Percentiles rank a stretch among this genome's conserved stretches.
Evolutionary conservation across 2,888 invertebrate species (phyloP).

Genomic region (Acrobasis consociella): DNA sequence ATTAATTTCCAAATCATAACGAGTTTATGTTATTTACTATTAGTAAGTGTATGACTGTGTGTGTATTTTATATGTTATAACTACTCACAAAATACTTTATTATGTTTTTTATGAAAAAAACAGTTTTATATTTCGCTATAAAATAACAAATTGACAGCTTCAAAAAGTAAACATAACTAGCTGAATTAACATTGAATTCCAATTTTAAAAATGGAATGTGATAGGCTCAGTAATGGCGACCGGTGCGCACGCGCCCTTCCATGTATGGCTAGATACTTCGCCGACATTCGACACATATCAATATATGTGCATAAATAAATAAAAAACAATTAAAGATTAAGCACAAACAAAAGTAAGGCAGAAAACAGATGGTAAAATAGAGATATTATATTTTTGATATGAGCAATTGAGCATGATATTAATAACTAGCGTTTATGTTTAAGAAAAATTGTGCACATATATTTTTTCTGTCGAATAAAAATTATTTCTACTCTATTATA

Average conservation of each 20-base stretch:
- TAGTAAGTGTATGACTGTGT: too few relatives aligned
- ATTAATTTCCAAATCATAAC: too few relatives aligned
- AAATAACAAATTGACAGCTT: slow-evolving; percentile 39
- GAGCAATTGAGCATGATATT: too few relatives aligned
- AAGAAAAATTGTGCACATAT: too few relatives aligned
- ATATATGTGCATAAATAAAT: slow-evolving; percentile 36
- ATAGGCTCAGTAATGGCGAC: slow-evolving; percentile 52
- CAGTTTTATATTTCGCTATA: neutral
- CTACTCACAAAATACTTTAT: too few relatives aligned
- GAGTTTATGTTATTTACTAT: too few relatives aligned
- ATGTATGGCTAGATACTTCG: slow-evolving; percentile 48
- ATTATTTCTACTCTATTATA: too few relatives aligned
- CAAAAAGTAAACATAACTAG: slow-evolving; percentile 40
- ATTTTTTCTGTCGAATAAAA: too few relatives aligned
- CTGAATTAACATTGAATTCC: slow-evolving; percentile 66
- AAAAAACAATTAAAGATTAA: slow-evolving; percentile 15
- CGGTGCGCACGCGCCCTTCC: slow-evolving; percentile 53
- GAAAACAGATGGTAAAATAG: neutral
- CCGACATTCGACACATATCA: slow-evolving; percentile 66
- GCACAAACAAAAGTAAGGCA: neutral
- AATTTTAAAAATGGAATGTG: slow-evolving; percentile 63
- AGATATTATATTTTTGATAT: neutral
- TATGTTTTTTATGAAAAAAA: too few relatives aligned
- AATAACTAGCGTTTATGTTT: too few relatives aligned
- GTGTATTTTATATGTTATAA: too few relatives aligned